Evolutionary conservation across 2,113 vertebrate species (phyloP).

Genomic region (Litocranius walleri): DNA sequence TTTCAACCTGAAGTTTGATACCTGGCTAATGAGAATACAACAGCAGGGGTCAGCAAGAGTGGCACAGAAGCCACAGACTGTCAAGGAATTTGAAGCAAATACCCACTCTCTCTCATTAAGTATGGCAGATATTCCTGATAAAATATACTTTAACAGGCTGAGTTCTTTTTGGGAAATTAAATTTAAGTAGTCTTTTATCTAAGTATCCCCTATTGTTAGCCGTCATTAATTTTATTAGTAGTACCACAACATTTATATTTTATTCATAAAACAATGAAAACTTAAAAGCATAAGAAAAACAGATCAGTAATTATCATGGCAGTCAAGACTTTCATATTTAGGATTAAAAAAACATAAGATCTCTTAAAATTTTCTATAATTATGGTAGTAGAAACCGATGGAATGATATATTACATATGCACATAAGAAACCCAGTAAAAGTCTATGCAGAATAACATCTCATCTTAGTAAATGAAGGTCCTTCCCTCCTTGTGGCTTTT

Average conservation of each 20-base stretch:
- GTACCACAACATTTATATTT: background rate
- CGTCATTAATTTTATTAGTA: background rate
- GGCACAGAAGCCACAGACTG: background rate
- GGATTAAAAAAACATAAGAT: background rate
- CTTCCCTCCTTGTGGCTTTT: background rate
- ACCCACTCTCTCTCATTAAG: background rate
- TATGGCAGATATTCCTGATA: background rate
- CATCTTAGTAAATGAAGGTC: background rate
- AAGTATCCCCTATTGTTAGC: background rate
- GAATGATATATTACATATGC: background rate
- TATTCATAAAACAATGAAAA: background rate
- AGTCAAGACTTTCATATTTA: background rate
- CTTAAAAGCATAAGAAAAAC: background rate
- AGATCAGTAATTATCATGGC: background rate
- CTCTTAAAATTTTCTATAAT: background rate
- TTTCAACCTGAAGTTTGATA: background rate
- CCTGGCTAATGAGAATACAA: background rate
- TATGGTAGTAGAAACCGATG: background rate
- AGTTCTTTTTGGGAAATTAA: slow-evolving; percentile 11
- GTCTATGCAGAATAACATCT: background rate
- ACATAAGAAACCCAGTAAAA: background rate
- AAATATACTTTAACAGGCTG: background rate
- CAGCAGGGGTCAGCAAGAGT: background rate
- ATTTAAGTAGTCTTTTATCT: background rate
- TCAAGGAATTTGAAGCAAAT: background rate